Conservation (phyloP, 2,888 invertebrate genomes). For the Himalopsyche anomala region DNA sequence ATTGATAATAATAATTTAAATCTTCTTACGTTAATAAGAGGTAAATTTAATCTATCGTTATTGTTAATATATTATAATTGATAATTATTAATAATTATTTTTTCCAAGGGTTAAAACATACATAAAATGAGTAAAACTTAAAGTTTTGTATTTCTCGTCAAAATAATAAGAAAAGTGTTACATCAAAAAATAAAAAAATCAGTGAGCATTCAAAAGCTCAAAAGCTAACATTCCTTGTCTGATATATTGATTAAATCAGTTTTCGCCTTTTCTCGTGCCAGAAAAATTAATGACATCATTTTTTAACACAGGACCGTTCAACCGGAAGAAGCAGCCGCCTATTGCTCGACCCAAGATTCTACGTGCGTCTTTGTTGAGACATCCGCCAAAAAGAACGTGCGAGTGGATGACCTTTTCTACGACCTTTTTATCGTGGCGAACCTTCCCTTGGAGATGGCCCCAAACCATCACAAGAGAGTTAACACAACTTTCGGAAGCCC, state of each 20-base stretch:
- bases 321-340: constrained; percentile 86
- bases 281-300: constrained; percentile 44
- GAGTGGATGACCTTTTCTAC: constrained; percentile 90
- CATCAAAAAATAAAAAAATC: too few species aligned
- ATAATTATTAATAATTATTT: too few species aligned
- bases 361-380: constrained; percentile 88
- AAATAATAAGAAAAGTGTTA: too few species aligned
- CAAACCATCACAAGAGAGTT: constrained; percentile 89
- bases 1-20: too few species aligned
- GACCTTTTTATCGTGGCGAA: constrained; percentile 89
- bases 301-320: constrained; percentile 81
- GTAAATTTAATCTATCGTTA: too few species aligned
- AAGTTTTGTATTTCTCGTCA: too few species aligned
- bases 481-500: constrained; percentile 86
- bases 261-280: background rate
- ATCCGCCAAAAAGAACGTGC: constrained; percentile 88
- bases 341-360: constrained; percentile 86
- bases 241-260: background rate
- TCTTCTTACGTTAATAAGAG: too few species aligned
- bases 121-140: too few species aligned
- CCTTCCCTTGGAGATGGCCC: constrained; percentile 92
- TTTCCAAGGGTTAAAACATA: too few species aligned
- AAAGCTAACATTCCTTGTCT: background rate
- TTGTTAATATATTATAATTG: too few species aligned
- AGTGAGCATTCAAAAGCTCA: background rate